These are phyloP conservation scores for Siphlonurus alternatus DNA, from an alignment of 2,888 invertebrate species.

Conservation along the genomic window DNA sequence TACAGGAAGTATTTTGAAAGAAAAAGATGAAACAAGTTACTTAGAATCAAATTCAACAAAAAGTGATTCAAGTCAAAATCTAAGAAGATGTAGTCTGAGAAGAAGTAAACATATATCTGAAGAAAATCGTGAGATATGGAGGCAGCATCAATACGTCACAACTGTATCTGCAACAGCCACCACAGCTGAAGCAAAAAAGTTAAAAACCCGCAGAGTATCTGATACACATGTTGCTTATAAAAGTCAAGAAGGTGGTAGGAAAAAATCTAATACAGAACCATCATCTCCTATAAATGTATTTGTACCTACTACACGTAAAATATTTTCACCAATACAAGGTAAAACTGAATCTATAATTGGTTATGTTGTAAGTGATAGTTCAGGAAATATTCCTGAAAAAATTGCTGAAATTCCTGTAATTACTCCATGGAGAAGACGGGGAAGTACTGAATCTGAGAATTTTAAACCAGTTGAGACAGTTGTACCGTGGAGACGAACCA, in stretches of 20 bases:
- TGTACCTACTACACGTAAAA: conserved; percentile 62
- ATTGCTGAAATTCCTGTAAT: conserved; percentile 3
- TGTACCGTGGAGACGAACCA: background rate
- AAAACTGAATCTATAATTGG: conserved; percentile 28
- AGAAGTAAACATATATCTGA: background rate
- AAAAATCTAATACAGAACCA: conserved; percentile 11
- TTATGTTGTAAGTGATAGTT: background rate
- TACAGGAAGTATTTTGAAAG: background rate
- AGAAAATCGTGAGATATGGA: background rate
- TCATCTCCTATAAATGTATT: conserved; percentile 40
- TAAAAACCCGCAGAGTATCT: conserved; percentile 3
- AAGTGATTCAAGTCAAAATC: background rate
- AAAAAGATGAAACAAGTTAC: background rate
- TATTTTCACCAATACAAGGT: conserved; percentile 53
- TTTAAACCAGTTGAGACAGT: background rate
- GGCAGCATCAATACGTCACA: background rate
- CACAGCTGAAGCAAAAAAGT: background rate
- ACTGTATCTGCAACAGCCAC: background rate
- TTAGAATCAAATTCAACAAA: background rate
- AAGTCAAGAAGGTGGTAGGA: conserved; percentile 6
- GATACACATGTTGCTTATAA: conserved; percentile 10
- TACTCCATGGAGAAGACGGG: background rate
- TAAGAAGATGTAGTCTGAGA: background rate
- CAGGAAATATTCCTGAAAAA: conserved; percentile 10
- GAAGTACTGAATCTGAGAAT: background rate